Evolutionary conservation across 30 jellyfish, hydroid and myxozoan species (phyloP).

Genomic region (Morbakka virulenta): DNA sequence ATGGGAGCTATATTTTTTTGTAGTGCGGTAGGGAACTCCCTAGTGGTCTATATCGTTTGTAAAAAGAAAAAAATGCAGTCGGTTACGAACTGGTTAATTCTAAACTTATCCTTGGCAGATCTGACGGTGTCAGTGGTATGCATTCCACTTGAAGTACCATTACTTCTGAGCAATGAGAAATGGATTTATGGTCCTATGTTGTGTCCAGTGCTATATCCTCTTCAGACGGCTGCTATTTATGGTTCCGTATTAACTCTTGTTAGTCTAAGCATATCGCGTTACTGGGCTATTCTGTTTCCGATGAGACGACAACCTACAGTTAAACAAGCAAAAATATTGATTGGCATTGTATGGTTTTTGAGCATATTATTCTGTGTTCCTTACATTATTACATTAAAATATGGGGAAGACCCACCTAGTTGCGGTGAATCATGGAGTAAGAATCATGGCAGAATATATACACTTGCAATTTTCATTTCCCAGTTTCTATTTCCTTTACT

Average conservation of each 20-base stretch:
- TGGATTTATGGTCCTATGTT: constrained; percentile 89
- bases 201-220: constrained; percentile 84
- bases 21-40: constrained; percentile 74
- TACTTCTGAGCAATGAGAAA: constrained; percentile 35
- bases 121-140: constrained; percentile 75
- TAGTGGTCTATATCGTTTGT: constrained; percentile 72
- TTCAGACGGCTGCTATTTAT: constrained; percentile 84
- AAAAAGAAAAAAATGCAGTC: constrained; percentile 94
- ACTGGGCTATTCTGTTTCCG: constrained; percentile 94
- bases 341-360: constrained; percentile 76
- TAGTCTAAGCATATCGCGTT: constrained; percentile 86
- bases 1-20: constrained; percentile 56
- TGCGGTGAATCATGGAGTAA: constrained; percentile 59
- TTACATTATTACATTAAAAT: constrained; percentile 55
- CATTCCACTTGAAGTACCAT: constrained; percentile 90
- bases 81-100: constrained; percentile 94
- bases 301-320: constrained; percentile 84
- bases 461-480: constrained; percentile 78
- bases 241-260: constrained; percentile 94
- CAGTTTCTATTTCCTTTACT: constrained; percentile 84
- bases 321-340: constrained; percentile 68
- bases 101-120: constrained; percentile 89
- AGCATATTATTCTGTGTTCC: constrained; percentile 86
- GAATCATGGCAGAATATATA: constrained; percentile 66
- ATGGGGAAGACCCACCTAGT: constrained; percentile 20